Evolutionary conservation across 2,888 invertebrate genomes (phyloP).

Genomic region (Campoletis raptor): DNA sequence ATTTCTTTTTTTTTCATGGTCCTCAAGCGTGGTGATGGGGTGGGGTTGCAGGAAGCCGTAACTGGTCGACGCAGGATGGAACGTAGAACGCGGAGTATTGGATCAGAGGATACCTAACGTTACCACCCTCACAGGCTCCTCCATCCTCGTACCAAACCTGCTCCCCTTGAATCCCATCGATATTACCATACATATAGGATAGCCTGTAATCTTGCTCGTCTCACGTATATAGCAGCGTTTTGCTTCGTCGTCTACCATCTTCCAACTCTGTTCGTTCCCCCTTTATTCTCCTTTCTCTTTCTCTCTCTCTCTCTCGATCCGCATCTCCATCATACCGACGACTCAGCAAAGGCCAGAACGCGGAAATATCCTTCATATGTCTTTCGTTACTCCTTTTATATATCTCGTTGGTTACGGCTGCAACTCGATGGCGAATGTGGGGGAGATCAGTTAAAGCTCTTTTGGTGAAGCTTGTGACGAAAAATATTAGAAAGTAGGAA

Average conservation of each 20-base stretch:
- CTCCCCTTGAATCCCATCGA: constrained; percentile 74
- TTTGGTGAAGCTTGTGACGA: constrained; percentile 4
- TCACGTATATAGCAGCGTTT: constrained; percentile 67
- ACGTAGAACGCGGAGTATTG: constrained; percentile 64
- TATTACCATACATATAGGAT: constrained; percentile 80
- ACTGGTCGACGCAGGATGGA: constrained; percentile 66
- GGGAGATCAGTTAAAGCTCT: constrained; percentile 1
- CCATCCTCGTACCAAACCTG: constrained; percentile 24
- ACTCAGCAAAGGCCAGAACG: constrained; percentile 15
- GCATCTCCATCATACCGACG: constrained; percentile 35
- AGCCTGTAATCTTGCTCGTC: constrained; percentile 74
- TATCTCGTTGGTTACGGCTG: background rate
- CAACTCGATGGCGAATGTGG: background rate
- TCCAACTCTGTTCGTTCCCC: constrained; percentile 34
- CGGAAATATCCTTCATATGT: constrained; percentile 47
- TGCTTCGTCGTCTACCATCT: constrained; percentile 42
- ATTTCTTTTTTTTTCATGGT: constrained; percentile 61
- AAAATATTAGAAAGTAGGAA: constrained; percentile 32
- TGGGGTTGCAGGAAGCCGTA: constrained; percentile 74
- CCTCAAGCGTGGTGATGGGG: constrained; percentile 63
- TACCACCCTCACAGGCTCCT: constrained; percentile 59
- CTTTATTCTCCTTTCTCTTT: constrained; percentile 34
- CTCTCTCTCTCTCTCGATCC: constrained; percentile 37
- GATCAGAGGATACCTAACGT: constrained; percentile 66
- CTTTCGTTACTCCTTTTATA: background rate